phyloP scores from a whole-genome alignment of 2,113 vertebrate genomes.

The Rhynchomys soricoides region DNA sequence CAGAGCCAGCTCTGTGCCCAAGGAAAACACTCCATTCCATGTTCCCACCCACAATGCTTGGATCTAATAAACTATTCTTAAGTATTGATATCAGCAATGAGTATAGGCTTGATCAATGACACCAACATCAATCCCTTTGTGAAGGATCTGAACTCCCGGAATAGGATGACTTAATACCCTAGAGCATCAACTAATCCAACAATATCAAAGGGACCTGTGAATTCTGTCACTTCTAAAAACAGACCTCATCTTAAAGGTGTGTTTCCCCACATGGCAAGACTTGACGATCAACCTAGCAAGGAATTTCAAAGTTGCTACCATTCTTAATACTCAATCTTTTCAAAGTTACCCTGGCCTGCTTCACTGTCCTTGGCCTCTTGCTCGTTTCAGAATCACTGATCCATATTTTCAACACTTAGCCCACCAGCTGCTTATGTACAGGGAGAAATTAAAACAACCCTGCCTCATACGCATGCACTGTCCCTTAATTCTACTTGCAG shows the following conservation, averaged over 20 bases:
- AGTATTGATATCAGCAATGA: constrained; percentile 65
- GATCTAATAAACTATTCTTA: constrained; percentile 59
- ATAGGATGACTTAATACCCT: background rate
- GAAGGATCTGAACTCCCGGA: constrained; percentile 43
- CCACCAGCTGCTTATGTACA: background rate
- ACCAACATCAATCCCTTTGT: background rate
- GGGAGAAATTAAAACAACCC: background rate
- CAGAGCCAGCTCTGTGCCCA: background rate
- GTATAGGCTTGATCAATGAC: background rate
- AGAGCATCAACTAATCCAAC: background rate
- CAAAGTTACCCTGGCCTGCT: background rate
- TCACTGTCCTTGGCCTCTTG: background rate
- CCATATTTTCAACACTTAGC: background rate
- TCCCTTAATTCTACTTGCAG: background rate
- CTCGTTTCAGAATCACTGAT: background rate
- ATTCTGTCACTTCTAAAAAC: background rate
- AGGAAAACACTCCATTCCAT: constrained; percentile 28
- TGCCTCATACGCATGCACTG: background rate
- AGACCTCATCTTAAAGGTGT: background rate
- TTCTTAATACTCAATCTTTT: background rate
- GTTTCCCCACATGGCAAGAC: background rate
- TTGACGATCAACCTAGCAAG: background rate
- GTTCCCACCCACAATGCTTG: background rate
- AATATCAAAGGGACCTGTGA: background rate
- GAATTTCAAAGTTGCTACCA: background rate